phyloP scores from a whole-genome alignment of 2,797 vertebrate species.

The Arnoldichthys spilopterus region DNA sequence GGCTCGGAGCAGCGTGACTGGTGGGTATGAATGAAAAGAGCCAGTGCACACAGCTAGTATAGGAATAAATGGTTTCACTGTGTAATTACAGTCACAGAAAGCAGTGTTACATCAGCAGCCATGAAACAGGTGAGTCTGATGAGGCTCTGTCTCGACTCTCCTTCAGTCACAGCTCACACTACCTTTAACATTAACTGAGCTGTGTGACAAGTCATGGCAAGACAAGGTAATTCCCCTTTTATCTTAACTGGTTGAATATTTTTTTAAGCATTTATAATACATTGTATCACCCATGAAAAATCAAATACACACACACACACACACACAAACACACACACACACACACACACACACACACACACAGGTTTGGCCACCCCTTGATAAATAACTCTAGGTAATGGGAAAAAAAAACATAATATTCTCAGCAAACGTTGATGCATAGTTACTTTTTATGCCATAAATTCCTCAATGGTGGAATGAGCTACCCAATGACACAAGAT shows the following conservation, averaged over 20 bases:
- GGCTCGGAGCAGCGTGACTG: constrained; percentile 25
- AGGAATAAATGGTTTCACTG: constrained; percentile 37
- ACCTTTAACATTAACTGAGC: constrained; percentile 46
- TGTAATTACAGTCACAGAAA: constrained; percentile 45
- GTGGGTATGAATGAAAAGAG: constrained; percentile 31
- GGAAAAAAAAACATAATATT: no score
- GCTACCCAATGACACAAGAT: no score
- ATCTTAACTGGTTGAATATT: no score
- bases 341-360: no score
- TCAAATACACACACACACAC: not conserved
- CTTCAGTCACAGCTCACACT: constrained; percentile 9
- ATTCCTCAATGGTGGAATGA: no score
- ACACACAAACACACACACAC: no score
- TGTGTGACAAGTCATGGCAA: constrained; percentile 20
- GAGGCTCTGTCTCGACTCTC: not conserved
- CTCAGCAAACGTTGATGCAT: no score
- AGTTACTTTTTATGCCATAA: no score
- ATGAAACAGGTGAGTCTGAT: constrained; percentile 40
- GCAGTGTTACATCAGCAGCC: constrained; percentile 10
- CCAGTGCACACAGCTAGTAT: constrained; percentile 15
- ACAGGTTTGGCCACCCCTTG: no score
- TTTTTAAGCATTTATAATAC: not conserved
- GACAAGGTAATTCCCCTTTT: not conserved
- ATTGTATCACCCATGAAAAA: not conserved
- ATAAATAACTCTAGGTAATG: no score